Evolutionary conservation across 2,888 invertebrate genomes (phyloP), one percentile per base, ranked within the genome.

Genomic region (Pseudanteris insignis): DNA sequence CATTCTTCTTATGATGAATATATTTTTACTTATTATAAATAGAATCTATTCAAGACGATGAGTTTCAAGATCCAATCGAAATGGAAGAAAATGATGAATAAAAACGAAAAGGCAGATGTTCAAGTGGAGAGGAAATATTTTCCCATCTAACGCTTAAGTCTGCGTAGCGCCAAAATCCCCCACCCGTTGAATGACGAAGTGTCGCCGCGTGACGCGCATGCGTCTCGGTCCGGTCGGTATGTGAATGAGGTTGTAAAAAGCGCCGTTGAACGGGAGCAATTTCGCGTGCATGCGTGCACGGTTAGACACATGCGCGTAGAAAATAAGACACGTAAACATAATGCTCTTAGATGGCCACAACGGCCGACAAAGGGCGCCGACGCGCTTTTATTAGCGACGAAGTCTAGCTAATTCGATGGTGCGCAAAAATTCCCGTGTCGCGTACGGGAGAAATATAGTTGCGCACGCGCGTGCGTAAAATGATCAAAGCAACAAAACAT

Each of bases 331-430:
- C 53, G 54, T 48, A 36, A 59, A 51, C 41, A 46, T 58, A 63
- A 58, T 54, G 47, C 54, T 9, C 44, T 36, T 32, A 34, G 57
- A 61, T 38, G 25, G 44, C 37, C 51, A 55, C 43, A 41, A 28
- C 21, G 18, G 47, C 58, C 51, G 51, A 59, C 60, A 60, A 60
- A 60, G 60, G n/a, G 43, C 43, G 46, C 66, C 51, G 63, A 62
- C 61, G 62, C 50, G 68, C 72, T 76, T 76, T 77, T 76, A 77
- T 78, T 77, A 78, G 69, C 70, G 53, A 51, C 53, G 36, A 76
- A 73, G 75, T 70, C 73, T 73, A 72, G 73, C 72, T 78, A 77
- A 79, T 77, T 78, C 73, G 77, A 78, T 74, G 72, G 74, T 75
- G 70, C 73, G 69, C 67, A 68, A 71, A 74, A 74, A 78, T 78